Evolutionary conservation across 2,888 invertebrate genomes (phyloP).

Genomic region (Periphyllus acericola): DNA sequence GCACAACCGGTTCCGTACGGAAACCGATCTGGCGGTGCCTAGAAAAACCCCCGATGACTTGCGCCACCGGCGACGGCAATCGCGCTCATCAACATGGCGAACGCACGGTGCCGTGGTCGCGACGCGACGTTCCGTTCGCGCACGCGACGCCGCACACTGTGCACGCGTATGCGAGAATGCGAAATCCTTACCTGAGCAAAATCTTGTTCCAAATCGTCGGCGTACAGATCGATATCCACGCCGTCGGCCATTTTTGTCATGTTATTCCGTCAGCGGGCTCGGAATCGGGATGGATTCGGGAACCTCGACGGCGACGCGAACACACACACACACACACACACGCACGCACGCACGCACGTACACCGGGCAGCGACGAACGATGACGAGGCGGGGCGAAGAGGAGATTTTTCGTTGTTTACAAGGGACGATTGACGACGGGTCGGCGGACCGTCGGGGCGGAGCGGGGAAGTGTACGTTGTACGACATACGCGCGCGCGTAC

Average conservation of each 20-base stretch:
- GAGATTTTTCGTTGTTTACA: conserved; percentile 49
- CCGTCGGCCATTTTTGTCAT: conserved; percentile 85
- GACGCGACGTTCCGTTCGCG: background rate
- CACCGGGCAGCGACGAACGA: background rate
- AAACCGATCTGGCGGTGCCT: no score
- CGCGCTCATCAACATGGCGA: background rate
- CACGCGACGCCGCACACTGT: background rate
- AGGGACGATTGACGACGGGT: conserved; percentile 24
- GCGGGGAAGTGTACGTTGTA: background rate
- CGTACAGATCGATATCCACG: conserved; percentile 96
- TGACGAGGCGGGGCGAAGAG: background rate
- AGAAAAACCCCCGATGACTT: background rate
- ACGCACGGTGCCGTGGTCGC: background rate
- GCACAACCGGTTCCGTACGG: no score
- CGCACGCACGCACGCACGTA: background rate
- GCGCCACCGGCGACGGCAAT: background rate
- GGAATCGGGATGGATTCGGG: background rate
- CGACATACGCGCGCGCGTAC: background rate
- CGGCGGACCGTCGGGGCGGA: background rate
- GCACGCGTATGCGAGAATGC: background rate
- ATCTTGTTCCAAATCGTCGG: conserved; percentile 95
- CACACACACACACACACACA: conserved; percentile 16
- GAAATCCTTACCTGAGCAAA: conserved; percentile 69
- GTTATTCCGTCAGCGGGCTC: background rate
- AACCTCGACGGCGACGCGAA: conserved; percentile 3